A percentile compares a stretch with the other conserved stretches of the same genome.
phyloP scores from a whole-genome alignment of 1,140 invertebrate genomes.

The Anagrus nilaparvatae region DNA sequence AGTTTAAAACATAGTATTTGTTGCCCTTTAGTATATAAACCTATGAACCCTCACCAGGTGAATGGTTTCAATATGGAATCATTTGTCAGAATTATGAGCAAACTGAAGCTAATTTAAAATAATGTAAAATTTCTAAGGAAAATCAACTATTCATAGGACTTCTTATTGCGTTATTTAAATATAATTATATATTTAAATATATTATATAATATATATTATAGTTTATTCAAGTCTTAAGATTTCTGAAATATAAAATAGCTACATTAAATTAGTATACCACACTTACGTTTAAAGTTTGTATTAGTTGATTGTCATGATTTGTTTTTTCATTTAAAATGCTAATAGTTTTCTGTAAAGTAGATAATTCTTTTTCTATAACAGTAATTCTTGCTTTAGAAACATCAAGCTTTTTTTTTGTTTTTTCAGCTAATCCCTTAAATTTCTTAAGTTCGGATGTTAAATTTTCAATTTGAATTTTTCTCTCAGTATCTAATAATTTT shows the following conservation, averaged over 20 bases:
- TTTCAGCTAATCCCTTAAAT: constrained; percentile 31
- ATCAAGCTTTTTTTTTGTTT: constrained; percentile 48
- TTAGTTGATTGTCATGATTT: constrained; percentile 45
- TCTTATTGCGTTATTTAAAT: too few relatives aligned
- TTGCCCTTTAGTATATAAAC: too few relatives aligned
- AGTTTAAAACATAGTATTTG: too few relatives aligned
- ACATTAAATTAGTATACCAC: neutral
- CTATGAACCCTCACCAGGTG: too few relatives aligned
- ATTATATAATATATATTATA: too few relatives aligned
- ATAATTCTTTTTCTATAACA: constrained; percentile 46
- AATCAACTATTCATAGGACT: too few relatives aligned
- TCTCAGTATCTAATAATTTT: constrained; percentile 46
- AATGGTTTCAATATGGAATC: too few relatives aligned
- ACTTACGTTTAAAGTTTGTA: constrained; percentile 44
- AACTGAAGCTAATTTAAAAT: too few relatives aligned
- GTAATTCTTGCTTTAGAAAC: constrained; percentile 44
- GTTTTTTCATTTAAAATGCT: constrained; percentile 45
- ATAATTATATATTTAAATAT: too few relatives aligned
- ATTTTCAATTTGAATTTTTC: constrained; percentile 43
- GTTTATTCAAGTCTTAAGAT: too few relatives aligned
- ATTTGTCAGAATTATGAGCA: too few relatives aligned
- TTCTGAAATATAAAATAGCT: neutral
- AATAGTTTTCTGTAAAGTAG: constrained; percentile 39
- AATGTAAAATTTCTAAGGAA: too few relatives aligned
- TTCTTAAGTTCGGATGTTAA: constrained; percentile 41